Conservation (phyloP, 1,140 invertebrate genomes). For the Hesperophylax magnus region DNA sequence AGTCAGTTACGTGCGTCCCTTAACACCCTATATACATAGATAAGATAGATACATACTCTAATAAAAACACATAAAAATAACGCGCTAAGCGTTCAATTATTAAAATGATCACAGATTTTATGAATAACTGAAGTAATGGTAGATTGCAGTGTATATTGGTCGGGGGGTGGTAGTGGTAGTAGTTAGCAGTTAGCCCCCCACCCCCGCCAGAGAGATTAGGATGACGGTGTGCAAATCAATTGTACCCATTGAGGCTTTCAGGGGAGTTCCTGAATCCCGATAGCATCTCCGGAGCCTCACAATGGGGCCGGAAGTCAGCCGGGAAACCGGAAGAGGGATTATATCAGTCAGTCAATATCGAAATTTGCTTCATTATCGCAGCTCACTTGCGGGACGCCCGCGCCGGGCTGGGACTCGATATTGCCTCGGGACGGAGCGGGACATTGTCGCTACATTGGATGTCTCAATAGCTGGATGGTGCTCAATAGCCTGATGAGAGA, state of each 20-base stretch:
- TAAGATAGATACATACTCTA: too few species aligned
- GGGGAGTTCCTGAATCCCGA: constrained; percentile 27
- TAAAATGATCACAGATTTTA: too few species aligned
- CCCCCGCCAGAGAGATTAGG: constrained; percentile 20
- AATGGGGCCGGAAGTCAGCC: constrained; percentile 31
- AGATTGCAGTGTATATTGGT: too few species aligned
- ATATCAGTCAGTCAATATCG: constrained; percentile 40
- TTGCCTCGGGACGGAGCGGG: not conserved
- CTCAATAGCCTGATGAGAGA: not conserved
- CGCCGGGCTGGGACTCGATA: not conserved
- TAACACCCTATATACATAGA: too few species aligned
- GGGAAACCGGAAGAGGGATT: constrained; percentile 38
- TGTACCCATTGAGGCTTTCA: constrained; percentile 47
- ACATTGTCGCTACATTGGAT: too few species aligned
- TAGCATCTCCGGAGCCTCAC: constrained; percentile 39
- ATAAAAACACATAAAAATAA: too few species aligned
- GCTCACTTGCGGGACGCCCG: constrained; percentile 23
- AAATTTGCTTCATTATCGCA: constrained; percentile 38
- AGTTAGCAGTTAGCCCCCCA: not conserved
- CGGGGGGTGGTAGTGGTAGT: too few species aligned
- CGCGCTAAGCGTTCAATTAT: too few species aligned
- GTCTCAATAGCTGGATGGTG: too few species aligned
- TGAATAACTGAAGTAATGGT: too few species aligned
- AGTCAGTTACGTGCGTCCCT: too few species aligned
- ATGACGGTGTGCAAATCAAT: constrained; percentile 47